Base-by-base conservation (phyloP, 2,888 invertebrate species). In the Adineta ricciae region DNA sequence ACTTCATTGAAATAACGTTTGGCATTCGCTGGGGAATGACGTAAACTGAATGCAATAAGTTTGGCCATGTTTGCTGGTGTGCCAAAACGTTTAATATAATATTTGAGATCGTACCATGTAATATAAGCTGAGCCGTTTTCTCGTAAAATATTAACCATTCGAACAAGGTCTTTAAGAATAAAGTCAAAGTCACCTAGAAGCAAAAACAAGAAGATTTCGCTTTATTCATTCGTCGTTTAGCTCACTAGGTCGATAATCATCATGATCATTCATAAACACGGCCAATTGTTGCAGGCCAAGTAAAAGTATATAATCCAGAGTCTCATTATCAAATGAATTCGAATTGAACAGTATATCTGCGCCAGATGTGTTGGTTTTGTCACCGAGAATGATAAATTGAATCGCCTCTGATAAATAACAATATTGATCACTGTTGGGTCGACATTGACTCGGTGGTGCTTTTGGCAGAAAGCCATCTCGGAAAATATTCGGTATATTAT, bases 341-440 rank as follows among this genome's bases (percentile, higher is more conserved):
- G n/a, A 11, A 27, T 56, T n/a, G 14, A 56, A n/a, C 11, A 56
- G 24, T 56, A n/a, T n/a, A n/a, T 56, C 56, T 24, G 11, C 11
- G 7, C 27, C 0, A n/a, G 56, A n/a, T 56, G 9, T 11, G 27
- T 56, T 56, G 8, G 21, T 83, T 8, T 83, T 41, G 8, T 56
- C 83, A 83, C 83, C 54, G 72, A 32, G 38, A 64, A n/a, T 16
- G 52, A 50, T 32, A n/a, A 86, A 83, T 27, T 84, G 49, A 84
- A 50, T 54, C 36, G 83, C 52, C 7, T 83, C 78, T 41, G 52
- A 21, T 36, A 72, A 38, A 56, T 64, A 21, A 5, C 27, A 73
- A 38, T 52, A 36, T 50, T 38, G 41, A 64, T 54, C 24, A 46
- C 64, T 49, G 64, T 56, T 27, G n/a, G 56, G 56, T 27, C 14